Base-by-base conservation (phyloP, 2,797 vertebrate genomes). In the Eleutherodactylus coqui region DNA sequence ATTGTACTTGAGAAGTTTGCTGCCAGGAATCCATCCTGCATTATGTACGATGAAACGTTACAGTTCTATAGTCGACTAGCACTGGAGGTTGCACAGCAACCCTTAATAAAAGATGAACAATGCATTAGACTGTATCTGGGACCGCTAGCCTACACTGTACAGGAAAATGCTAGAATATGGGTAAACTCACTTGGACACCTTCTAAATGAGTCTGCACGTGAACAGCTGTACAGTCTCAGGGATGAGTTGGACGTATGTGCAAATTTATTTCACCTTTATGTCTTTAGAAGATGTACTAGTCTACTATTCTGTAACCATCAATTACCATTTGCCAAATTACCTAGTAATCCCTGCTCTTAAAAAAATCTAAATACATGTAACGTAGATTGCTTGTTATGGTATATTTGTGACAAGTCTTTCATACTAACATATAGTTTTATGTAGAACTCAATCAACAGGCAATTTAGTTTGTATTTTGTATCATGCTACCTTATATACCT, bases 21-120 rank as follows among this genome's bases (percentile, higher is more conserved):
- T 0, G 93, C 96, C 49, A 95, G 92, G 89, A 97, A 94, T 1
- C 96, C 97, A 0, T 72, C 95, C 0, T 98, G 93, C 9, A 93
- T 94, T 34, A 79, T 89, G 67, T 99, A 96, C 2, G 98, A 99
- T 24, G 95, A 97, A 2, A 95, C 96, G 90, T 89, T 99, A 87
- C 97, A 97, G 91, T 96, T 95, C 88, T 95, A 98, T 14, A 76
- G 90, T 70, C 91, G 86, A 21, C 87, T 97, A 24, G 88, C 90
- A 24, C 89, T 90, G n/a, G 96, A 97, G 34, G 94, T 97, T 64
- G 88, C 89, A 80, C 92, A 89, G 41, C 94, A 96, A 89, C 92
- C 94, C 0, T 84, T 94, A 83, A 83, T 91, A 81, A 96, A 93
- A 91, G 94, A 96, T 5, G 94, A 96, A 45, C 94, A 96, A 81